Base-by-base conservation (phyloP, 2,113 vertebrate species). In the Neolamprologus sp. region DNA sequence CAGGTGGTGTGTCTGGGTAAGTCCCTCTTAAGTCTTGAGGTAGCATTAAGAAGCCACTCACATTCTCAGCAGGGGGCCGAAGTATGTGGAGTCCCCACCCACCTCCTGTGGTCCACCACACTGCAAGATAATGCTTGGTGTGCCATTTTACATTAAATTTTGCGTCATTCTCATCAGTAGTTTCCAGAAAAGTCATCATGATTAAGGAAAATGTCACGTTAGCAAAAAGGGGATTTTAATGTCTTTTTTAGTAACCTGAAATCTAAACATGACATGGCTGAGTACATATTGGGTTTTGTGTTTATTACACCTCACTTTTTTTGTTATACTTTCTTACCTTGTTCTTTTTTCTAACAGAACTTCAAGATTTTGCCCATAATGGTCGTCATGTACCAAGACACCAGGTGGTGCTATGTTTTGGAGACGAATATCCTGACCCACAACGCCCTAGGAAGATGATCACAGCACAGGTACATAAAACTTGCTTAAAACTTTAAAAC, bases 401-500 rank as follows among this genome's bases (percentile, higher is more conserved):
- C 94, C 98, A 98, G 89, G 97, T 99, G 3, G 96, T 97, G 73
- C 95, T 99, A 21, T 98, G 98, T 93, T 99, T 99, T 47, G 98
- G 98, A 79, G 99, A 99, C 5, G 99, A 99, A 94, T 99, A 98
- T 95, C 98, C 98, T 13, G 97, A 98, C 84, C 97, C 97, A 1
- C 98, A 99, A 91, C 95, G 98, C 82, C 96, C 97, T 49, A 97
- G 97, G 92, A 99, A 99, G 83, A 96, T 99, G 95, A 99, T 99
- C 95, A 99, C 98, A 86, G 99, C 98, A 87, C 98, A 98, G 88
- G 99, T 99, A 96, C 1, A 1, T 13, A 10, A 19, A 51, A 26
- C 4, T 21, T 3, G 7, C 6, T 31, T 78, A 33, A 33, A 51
- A 51, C 8, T n/a, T 1, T 6, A 65, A 7, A 37, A 47, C 16